Evolutionary conservation across 2,113 vertebrate species (phyloP), one percentile per base, ranked within the genome.

Genomic region (Chascanopsetta lugubris): DNA sequence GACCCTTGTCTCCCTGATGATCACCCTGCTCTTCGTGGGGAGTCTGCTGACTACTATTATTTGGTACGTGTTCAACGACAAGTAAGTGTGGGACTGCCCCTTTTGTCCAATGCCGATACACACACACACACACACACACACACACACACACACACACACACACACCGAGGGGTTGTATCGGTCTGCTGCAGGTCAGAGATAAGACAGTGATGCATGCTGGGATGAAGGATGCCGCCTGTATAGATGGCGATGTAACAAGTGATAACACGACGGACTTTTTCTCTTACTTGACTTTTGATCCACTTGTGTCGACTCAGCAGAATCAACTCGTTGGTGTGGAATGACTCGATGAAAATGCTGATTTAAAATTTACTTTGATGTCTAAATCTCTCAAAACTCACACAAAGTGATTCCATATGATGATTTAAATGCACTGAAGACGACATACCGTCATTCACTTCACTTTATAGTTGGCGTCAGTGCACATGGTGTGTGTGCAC

Each of bases 21-120:
- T 89, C 26, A 71, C 38, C 12, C 18, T 90, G 18, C 9, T 91
- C 26, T 68, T 34, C 26, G 7, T 89, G 77, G 80, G 73, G 34
- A 85, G 72, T 40, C 56, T 87, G 61, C 36, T 89, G 61, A 87
- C 74, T 30, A 62, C 62, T 6, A 6, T 89, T 51, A 15, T 83
- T 70, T 90, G 84, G 87, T 83, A 72, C 71, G 42, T 40, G 15
- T 22, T 56, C 29, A 61, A 59, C 22, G 2, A 54, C 64, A 84
- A 75, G 91, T 92, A 77, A 86, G 88, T 84, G 22, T 36, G 2
- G 2, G 3, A 24, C 13, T 11, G 0, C 17, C 2, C 5, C 4
- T 54, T 43, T 50, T 0, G n/a, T 18, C 34, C 34, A 4, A 8
- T 8, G 5, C n/a, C 6, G 17, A 42, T 2, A 10, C 10, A 7